Percentiles rank a stretch among this genome's conserved stretches.
phyloP scores from a whole-genome alignment of 1,140 invertebrate genomes.

The Cyphomyrmex costatus region DNA sequence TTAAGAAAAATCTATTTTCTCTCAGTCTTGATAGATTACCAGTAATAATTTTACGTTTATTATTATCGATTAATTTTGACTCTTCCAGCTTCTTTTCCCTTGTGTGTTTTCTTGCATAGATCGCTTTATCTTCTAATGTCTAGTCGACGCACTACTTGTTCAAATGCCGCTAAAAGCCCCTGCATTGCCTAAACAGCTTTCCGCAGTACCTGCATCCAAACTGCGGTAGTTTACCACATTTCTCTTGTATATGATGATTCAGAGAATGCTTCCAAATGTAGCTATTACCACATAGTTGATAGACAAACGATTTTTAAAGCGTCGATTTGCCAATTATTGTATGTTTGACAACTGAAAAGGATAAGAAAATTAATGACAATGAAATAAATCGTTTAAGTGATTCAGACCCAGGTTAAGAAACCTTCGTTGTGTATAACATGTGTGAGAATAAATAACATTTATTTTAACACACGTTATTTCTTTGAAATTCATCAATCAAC shows the following conservation, averaged over 20 bases:
- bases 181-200: conserved; percentile 86
- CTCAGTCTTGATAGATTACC: neutral
- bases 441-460: neutral
- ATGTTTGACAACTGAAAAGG: neutral
- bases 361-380: conserved; percentile 36
- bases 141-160: conserved; percentile 61
- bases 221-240: conserved; percentile 68
- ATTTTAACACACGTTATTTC: neutral
- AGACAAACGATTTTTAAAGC: conserved; percentile 44
- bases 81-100: neutral
- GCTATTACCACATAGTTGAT: conserved; percentile 44
- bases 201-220: conserved; percentile 76
- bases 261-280: conserved; percentile 69
- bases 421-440: neutral
- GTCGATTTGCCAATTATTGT: neutral
- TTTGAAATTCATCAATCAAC: neutral
- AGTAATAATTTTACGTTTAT: neutral
- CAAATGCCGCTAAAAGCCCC: conserved; percentile 75
- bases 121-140: neutral
- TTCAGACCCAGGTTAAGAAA: neutral
- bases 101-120: neutral
- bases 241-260: conserved; percentile 60
- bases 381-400: neutral
- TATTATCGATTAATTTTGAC: neutral
- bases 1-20: no score